These are phyloP conservation scores for Coptodon bakossiorum DNA, from an alignment of 2,113 vertebrate species.

Conservation along the genomic window DNA sequence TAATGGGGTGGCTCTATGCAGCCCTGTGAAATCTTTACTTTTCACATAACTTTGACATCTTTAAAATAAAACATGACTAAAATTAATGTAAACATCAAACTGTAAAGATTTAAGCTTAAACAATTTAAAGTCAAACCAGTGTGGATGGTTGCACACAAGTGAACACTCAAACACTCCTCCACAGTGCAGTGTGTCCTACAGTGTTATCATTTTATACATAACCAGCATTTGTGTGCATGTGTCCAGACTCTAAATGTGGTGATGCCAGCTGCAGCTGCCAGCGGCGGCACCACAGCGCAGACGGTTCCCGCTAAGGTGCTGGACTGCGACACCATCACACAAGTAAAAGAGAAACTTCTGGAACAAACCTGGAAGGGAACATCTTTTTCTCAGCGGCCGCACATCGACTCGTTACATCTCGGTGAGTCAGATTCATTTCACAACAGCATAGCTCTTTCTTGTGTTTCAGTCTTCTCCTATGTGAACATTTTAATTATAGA, in stretches of 20 bases:
- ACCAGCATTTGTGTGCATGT: not conserved
- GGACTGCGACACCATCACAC: constrained; percentile 96
- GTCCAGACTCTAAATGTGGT: constrained; percentile 85
- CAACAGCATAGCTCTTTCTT: not conserved
- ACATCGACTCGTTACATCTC: constrained; percentile 84
- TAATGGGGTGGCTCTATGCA: not conserved
- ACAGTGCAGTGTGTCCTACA: not conserved
- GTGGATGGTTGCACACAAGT: not conserved
- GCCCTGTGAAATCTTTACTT: not conserved
- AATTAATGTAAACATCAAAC: not conserved
- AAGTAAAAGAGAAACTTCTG: constrained; percentile 97
- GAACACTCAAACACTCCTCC: not conserved
- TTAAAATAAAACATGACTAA: not conserved
- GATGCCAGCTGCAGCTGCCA: constrained; percentile 62
- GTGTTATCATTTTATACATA: not conserved
- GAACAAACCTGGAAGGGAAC: constrained; percentile 92
- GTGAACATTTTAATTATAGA: not conserved
- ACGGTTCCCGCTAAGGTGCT: constrained; percentile 85
- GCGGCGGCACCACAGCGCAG: constrained; percentile 64
- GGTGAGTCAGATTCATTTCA: constrained; percentile 65
- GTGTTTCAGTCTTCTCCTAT: not conserved
- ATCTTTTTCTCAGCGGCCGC: constrained; percentile 84
- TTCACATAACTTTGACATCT: not conserved
- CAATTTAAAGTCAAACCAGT: not conserved
- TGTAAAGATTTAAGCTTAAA: not conserved